phyloP scores from a whole-genome alignment of 2,113 vertebrate genomes.

The Ammodytes marinus region DNA sequence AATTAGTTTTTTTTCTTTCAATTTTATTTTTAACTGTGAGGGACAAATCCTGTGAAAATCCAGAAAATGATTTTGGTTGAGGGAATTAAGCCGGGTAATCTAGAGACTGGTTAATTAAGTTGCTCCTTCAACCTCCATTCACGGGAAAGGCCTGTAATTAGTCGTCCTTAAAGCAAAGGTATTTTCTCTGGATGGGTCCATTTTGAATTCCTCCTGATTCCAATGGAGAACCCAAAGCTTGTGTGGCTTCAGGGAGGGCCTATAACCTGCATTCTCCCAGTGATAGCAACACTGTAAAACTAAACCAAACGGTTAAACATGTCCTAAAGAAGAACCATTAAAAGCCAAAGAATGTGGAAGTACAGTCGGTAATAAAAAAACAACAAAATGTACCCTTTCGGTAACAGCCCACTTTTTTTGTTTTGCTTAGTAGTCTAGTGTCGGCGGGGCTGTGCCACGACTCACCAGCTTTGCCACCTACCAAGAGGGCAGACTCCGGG shows the following conservation, averaged over 20 bases:
- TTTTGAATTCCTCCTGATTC: slow-evolving; percentile 71
- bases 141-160: slow-evolving; percentile 77
- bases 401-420: slow-evolving; percentile 48
- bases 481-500: slow-evolving; percentile 71
- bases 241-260: slow-evolving; percentile 65
- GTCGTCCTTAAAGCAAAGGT: slow-evolving; percentile 67
- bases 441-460: slow-evolving; percentile 55
- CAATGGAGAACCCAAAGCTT: slow-evolving; percentile 39
- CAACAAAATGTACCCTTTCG: slow-evolving; percentile 51
- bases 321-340: slow-evolving; percentile 65
- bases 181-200: slow-evolving; percentile 71
- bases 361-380: slow-evolving; percentile 61
- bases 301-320: slow-evolving; percentile 66
- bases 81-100: slow-evolving; percentile 61
- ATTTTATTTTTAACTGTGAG: slow-evolving; percentile 53
- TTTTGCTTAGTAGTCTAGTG: slow-evolving; percentile 46
- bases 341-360: slow-evolving; percentile 71
- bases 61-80: slow-evolving; percentile 62
- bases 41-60: slow-evolving; percentile 46
- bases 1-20: slow-evolving; percentile 48
- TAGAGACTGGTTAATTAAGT: slow-evolving; percentile 77
- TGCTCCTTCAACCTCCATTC: slow-evolving; percentile 71
- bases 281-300: slow-evolving; percentile 72
- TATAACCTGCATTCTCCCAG: slow-evolving; percentile 68
- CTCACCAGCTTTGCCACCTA: slow-evolving; percentile 78